Evolutionary conservation across 2,113 vertebrate species (phyloP), one percentile per base, ranked within the genome.

Genomic region (Nymphicus hollandicus): DNA sequence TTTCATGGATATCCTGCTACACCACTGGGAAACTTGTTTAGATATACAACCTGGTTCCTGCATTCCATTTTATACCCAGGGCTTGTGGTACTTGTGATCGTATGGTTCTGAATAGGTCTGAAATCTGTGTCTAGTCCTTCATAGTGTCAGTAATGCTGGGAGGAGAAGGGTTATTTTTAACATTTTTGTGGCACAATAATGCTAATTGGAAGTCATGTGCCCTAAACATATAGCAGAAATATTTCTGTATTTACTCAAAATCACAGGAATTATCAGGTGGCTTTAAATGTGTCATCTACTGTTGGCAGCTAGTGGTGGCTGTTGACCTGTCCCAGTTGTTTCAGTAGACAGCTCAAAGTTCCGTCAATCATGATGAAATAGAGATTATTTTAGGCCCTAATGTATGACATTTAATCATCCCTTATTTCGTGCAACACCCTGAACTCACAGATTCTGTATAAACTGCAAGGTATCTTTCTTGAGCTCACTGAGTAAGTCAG

Each of bases 11-110:
- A n/a, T 29, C 64, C 53, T 28, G 35, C 53, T 78, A 39, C 15
- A 64, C 8, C 66, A 60, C 44, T 29, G 23, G n/a, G 23, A 91
- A 79, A 64, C 23, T 61, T 27, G 20, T 63, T 49, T 35, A 58
- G n/a, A 58, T 11, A 49, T 4, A 44, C 20, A 78, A 18, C 33
- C 18, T 43, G 17, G 35, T 76, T 86, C 68, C 69, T 4, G 1
- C 61, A 13, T 39, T 43, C 12, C 70, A 64, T 24, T 3, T 44
- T 10, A 31, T 2, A 61, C 29, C 19, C 7, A 2, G 61, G 44
- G 14, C 17, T 81, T 25, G 3, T 35, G 22, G 66, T 58, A 60
- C 44, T 80, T 1, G 71, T 0, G 0, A 56, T 10, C 1, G 2
- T 1, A 0, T 52, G 33, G 33, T n/a, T 82, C 79, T 52, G 70